Evolutionary conservation across 1,140 invertebrate species (phyloP).

Genomic region (Stratiolaelaps scimitus): DNA sequence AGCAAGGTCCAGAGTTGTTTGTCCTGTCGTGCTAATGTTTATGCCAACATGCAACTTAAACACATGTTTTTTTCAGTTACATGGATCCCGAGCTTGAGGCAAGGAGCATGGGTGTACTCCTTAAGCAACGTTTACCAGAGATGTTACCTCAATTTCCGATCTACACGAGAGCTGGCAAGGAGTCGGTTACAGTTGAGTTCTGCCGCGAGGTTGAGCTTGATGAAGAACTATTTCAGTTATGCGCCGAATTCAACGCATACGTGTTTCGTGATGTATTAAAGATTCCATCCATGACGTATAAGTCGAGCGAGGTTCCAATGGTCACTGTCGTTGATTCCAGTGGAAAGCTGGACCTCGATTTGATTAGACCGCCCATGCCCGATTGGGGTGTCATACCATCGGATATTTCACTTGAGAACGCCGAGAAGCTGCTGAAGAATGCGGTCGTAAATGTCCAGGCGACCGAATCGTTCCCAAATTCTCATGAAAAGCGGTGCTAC

Average conservation of each 20-base stretch:
- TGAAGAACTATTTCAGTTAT: not conserved
- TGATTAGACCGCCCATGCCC: too few species aligned
- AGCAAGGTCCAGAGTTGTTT: too few species aligned
- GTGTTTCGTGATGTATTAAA: slow-evolving; percentile 6
- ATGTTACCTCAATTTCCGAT: slow-evolving; percentile 3
- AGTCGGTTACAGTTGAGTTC: not conserved
- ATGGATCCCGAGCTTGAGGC: slow-evolving; percentile 10
- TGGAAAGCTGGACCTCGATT: too few species aligned
- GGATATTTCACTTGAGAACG: not conserved
- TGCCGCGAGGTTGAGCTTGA: not conserved
- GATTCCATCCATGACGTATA: slow-evolving; percentile 2
- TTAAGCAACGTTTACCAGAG: not conserved
- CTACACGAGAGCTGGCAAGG: slow-evolving; percentile 15
- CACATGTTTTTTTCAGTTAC: not conserved
- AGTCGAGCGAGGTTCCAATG: not conserved
- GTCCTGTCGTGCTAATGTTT: too few species aligned
- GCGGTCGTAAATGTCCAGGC: slow-evolving; percentile 8
- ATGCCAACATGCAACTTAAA: too few species aligned
- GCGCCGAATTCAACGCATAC: not conserved
- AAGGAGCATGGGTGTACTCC: not conserved
- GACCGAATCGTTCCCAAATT: not conserved
- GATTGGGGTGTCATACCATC: not conserved
- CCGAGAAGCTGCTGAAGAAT: not conserved
- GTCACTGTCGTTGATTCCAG: not conserved
- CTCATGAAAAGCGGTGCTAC: slow-evolving; percentile 19